These are phyloP conservation scores for Aulostomus chinensis DNA, from an alignment of 2,797 vertebrate genomes.

Conservation along the genomic window DNA sequence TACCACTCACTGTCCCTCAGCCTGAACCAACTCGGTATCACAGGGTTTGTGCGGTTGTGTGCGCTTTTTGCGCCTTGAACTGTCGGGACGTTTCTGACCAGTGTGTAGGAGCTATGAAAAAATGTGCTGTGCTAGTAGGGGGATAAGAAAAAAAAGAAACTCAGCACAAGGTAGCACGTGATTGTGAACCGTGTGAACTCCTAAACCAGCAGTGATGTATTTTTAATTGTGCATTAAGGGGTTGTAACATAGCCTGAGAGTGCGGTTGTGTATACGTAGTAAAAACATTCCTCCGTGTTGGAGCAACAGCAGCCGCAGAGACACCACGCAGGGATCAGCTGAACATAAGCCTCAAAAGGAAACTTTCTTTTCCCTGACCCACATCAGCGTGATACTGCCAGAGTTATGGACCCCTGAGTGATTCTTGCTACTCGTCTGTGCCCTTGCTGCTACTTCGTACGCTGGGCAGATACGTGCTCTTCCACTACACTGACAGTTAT, in stretches of 20 bases:
- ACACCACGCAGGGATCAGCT: too few relatives aligned
- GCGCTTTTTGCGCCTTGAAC: too few relatives aligned
- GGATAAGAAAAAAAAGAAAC: too few relatives aligned
- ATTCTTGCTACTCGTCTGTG: conserved; percentile 6
- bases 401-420: conserved; percentile 4
- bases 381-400: conserved; percentile 2
- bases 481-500: too few relatives aligned
- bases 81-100: too few relatives aligned
- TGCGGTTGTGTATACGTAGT: too few relatives aligned
- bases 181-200: too few relatives aligned
- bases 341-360: not conserved
- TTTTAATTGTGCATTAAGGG: not conserved
- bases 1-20: not conserved
- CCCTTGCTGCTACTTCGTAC: conserved; percentile 7
- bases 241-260: not conserved
- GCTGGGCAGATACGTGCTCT: conserved; percentile 18
- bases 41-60: too few relatives aligned
- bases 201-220: too few relatives aligned
- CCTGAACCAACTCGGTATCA: not conserved
- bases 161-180: too few relatives aligned
- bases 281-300: not conserved
- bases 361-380: conserved; percentile 5
- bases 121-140: too few relatives aligned
- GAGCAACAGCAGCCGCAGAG: not conserved
- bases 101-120: too few relatives aligned